Evolutionary conservation across 2,888 invertebrate genomes (phyloP).

Genomic region (Drosophila quasianomalipes): DNA sequence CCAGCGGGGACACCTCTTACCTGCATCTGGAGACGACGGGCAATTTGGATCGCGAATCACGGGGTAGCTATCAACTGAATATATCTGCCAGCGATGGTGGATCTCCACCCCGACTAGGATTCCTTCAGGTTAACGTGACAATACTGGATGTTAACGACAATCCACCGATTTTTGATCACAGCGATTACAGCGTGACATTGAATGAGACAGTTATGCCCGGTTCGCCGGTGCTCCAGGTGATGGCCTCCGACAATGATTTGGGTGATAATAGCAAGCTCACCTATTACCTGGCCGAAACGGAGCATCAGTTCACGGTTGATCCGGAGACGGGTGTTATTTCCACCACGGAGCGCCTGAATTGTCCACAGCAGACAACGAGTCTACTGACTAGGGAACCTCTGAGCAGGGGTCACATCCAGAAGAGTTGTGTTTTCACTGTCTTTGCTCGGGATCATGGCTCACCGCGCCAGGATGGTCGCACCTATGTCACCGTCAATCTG

Average conservation of each 20-base stretch:
- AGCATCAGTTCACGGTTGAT: slow-evolving; percentile 95
- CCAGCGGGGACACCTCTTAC: slow-evolving; percentile 95
- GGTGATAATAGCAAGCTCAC: slow-evolving; percentile 97
- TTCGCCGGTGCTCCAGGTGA: slow-evolving; percentile 95
- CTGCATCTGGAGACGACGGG: slow-evolving; percentile 96
- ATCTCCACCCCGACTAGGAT: slow-evolving; percentile 92
- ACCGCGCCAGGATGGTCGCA: slow-evolving; percentile 95
- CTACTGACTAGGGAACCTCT: slow-evolving; percentile 86
- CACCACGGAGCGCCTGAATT: slow-evolving; percentile 92
- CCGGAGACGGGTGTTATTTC: slow-evolving; percentile 96
- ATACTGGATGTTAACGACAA: slow-evolving; percentile 97
- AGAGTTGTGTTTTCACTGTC: slow-evolving; percentile 97
- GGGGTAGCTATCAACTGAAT: slow-evolving; percentile 93
- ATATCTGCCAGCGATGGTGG: slow-evolving; percentile 96
- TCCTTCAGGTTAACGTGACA: slow-evolving; percentile 94
- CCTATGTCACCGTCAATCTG: slow-evolving; percentile 96
- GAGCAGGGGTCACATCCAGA: slow-evolving; percentile 87
- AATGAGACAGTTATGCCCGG: slow-evolving; percentile 98
- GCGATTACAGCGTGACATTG: slow-evolving; percentile 95
- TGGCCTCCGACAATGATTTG: slow-evolving; percentile 96
- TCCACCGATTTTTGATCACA: slow-evolving; percentile 97
- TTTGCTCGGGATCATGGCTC: slow-evolving; percentile 97
- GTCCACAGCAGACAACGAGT: slow-evolving; percentile 92
- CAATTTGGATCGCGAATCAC: slow-evolving; percentile 95
- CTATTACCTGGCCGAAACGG: slow-evolving; percentile 94